Evolutionary conservation across 1,140 invertebrate species (phyloP), one percentile per base, ranked within the genome.

Genomic region (Aphaenogaster floridana): DNA sequence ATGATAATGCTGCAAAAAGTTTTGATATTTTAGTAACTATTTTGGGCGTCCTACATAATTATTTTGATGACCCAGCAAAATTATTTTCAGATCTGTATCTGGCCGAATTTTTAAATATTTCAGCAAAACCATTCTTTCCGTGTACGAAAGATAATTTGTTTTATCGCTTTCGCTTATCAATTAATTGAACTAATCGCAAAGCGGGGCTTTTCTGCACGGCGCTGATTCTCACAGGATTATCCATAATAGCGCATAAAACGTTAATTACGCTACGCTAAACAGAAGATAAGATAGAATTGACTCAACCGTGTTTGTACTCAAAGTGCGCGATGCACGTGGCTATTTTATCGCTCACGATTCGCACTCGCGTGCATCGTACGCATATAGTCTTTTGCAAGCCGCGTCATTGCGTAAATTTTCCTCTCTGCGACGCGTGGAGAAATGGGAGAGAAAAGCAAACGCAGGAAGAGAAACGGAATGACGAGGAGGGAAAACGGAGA

Each of bases 371-470:
- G 57, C 13, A 54, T 42, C 28, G 88, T 68, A 68, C 72, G 86
- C 66, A 39, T 79, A 86, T 80, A 80, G 77, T 86, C 42, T 72
- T 76, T 45, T 36, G 63, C 71, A 76, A 66, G 54, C 72, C 39
- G 74, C 50, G 66, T 34, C 45, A 42, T 72, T 13, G 52, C 59
- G n/a, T 87, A 86, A 88, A 88, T 88, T 61, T 88, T 59, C n/a
- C 13, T 71, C 39, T 11, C 13, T 42, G 39, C 48, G 48, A 61
- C 13, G 17, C 36, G 45, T 50, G 28, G 57, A 72, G 59, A 54
- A 63, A 36, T 7, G 54, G 28, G 61, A 21, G n/a, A 28, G 45
- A 66, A n/a, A 3, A 8, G 48, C 21, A 74, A 57, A 57, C 13
- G 61, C 0, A 34, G 50, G 13, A n/a, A 34, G 4, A 71, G 39